Base-by-base conservation (phyloP, 2,797 vertebrate species). In the Buphagus erythrorhynchus region DNA sequence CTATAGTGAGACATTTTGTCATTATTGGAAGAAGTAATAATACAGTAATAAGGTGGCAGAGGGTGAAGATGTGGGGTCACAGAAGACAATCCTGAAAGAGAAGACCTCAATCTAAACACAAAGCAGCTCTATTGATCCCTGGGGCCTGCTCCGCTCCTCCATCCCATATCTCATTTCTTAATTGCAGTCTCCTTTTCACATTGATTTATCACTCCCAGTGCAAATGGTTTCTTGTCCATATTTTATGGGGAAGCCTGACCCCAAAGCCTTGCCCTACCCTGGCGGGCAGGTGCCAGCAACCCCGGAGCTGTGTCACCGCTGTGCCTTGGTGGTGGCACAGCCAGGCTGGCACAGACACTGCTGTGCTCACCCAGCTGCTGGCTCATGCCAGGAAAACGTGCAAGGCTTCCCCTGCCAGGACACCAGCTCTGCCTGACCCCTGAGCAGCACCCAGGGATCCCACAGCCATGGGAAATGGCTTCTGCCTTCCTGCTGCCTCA, bases 31-130 rank as follows among this genome's bases (percentile, higher is more conserved):
- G 66, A 91, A 92, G 78, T 86, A 92, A 87, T 91, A 94, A 93
- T 46, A 49, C 86, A 67, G 78, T 93, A 91, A 94, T 85, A 87
- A 95, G 76, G 36, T 72, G 52, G 74, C 57, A 93, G 62, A 76
- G 45, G 80, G 87, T 87, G 82, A 84, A 81, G 62, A 79, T 79
- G 63, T 69, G 79, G 36, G 93, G 92, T 94, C 96, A 94, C 55
- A 72, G 65, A 78, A 93, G 90, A 78, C 36, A 83, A 51, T 54
- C 20, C 57, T 72, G 68, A 69, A 95, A 93, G 77, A 63, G 55
- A 75, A 67, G 78, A 93, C 87, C 95, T 91, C 95, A 94, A 77
- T 95, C 83, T 90, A 87, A 90, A 93, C 87, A 93, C 77, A 74
- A 80, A 94, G 2, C 77, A 73, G 45, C 33, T 87, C 55, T 82